Conservation (phyloP, 2,888 invertebrate species). For the Rhamnusium bicolor region DNA sequence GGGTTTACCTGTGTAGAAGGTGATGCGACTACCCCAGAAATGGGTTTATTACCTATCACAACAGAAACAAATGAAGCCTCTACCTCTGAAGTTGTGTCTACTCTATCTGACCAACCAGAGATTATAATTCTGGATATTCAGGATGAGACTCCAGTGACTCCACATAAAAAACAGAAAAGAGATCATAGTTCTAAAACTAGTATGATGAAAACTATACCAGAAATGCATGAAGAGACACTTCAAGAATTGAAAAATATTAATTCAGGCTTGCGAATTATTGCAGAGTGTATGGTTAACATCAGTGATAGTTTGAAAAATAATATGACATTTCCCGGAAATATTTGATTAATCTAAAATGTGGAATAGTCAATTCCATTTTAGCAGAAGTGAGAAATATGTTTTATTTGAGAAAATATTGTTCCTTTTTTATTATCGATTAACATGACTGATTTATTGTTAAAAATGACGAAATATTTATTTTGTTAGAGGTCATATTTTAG, state of each 20-base stretch:
- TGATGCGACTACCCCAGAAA: slow-evolving; percentile 12
- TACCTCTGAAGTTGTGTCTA: neutral
- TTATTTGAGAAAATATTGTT: too few relatives aligned
- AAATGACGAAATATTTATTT: too few relatives aligned
- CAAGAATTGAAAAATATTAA: neutral
- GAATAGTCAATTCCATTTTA: too few relatives aligned
- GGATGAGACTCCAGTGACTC: neutral
- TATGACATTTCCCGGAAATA: too few relatives aligned
- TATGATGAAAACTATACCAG: neutral
- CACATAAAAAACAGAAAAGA: neutral
- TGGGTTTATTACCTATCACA: slow-evolving; percentile 1
- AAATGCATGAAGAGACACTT: slow-evolving; percentile 10
- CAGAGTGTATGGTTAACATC: neutral
- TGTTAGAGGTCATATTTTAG: too few relatives aligned
- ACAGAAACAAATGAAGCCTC: neutral
- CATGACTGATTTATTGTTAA: too few relatives aligned
- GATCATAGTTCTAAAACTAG: neutral
- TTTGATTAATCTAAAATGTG: neutral
- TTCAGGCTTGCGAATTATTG: neutral
- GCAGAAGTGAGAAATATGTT: too few relatives aligned
- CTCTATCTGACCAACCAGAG: neutral
- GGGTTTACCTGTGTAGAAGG: slow-evolving; percentile 23
- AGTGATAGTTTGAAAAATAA: neutral
- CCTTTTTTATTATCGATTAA: too few relatives aligned
- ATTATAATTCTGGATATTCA: neutral